Evolutionary conservation across 2,113 vertebrate genomes (phyloP).

Genomic region (Leptodactylus fuscus): DNA sequence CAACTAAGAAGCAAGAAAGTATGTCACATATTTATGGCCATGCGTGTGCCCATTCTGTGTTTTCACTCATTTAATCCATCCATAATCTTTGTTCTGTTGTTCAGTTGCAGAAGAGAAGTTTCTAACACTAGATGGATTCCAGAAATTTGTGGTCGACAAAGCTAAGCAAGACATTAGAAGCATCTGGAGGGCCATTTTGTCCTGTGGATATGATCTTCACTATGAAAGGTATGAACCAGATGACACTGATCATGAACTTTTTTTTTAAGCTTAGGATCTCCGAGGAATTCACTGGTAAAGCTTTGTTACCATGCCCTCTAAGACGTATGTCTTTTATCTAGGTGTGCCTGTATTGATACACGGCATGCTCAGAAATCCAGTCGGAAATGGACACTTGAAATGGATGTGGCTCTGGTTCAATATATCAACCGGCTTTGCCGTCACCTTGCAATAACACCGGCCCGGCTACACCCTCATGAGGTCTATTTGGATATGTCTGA

Average conservation of each 20-base stretch:
- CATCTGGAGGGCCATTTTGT: constrained; percentile 93
- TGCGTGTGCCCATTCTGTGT: not conserved
- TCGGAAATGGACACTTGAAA: constrained; percentile 92
- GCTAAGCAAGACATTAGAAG: constrained; percentile 97
- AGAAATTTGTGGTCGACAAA: constrained; percentile 91
- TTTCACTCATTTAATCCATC: not conserved
- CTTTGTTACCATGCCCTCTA: not conserved
- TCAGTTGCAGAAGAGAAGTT: constrained; percentile 95
- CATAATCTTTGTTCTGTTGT: not conserved
- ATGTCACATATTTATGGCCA: not conserved
- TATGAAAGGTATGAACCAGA: constrained; percentile 97
- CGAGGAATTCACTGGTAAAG: not conserved
- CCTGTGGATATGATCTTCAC: constrained; percentile 95
- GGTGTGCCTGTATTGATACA: constrained; percentile 92
- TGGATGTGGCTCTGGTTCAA: constrained; percentile 93
- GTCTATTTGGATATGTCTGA: constrained; percentile 92
- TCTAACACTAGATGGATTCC: constrained; percentile 94
- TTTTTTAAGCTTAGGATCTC: no score
- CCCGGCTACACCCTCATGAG: constrained; percentile 93
- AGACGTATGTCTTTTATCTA: constrained; percentile 64
- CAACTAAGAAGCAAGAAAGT: constrained; percentile 96
- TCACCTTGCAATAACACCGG: constrained; percentile 93
- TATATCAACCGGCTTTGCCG: constrained; percentile 93
- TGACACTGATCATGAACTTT: no score
- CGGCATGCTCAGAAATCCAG: constrained; percentile 92